phyloP scores from a whole-genome alignment of 2,888 invertebrate species.

The Malachius bipustulatus region DNA sequence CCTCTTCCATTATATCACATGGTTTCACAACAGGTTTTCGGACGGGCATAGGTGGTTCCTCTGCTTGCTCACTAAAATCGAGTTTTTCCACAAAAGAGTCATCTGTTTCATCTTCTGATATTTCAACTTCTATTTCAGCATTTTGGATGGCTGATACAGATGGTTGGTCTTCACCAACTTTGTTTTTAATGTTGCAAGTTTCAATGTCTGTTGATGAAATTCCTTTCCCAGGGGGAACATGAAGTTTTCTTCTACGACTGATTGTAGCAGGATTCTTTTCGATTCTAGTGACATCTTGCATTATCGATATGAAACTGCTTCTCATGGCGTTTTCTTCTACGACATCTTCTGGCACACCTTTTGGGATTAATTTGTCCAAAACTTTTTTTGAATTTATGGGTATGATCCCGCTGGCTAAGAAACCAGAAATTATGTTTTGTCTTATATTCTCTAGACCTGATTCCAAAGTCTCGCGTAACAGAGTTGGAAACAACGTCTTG shows the following conservation, averaged over 20 bases:
- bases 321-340: neutral
- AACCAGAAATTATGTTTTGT: conserved; percentile 13
- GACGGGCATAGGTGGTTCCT: too few relatives aligned
- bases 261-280: neutral
- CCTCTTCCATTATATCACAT: too few relatives aligned
- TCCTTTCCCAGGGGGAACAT: neutral
- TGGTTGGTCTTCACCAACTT: neutral
- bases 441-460: conserved; percentile 2
- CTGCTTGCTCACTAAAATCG: too few relatives aligned
- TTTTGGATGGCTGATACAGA: neutral
- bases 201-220: neutral
- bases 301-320: neutral
- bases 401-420: conserved; percentile 12
- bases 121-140: conserved; percentile 2
- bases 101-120: too few relatives aligned
- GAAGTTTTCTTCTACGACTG: neutral
- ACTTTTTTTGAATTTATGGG: conserved; percentile 10
- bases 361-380: conserved; percentile 6
- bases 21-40: too few relatives aligned
- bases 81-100: too few relatives aligned
- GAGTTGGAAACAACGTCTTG: neutral
- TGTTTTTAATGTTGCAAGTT: neutral
- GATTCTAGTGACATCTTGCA: neutral
- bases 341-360: too few relatives aligned
- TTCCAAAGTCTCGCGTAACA: conserved; percentile 4